Evolutionary conservation across 2,797 vertebrate species (phyloP).

Genomic region (Crax fasciolata): DNA sequence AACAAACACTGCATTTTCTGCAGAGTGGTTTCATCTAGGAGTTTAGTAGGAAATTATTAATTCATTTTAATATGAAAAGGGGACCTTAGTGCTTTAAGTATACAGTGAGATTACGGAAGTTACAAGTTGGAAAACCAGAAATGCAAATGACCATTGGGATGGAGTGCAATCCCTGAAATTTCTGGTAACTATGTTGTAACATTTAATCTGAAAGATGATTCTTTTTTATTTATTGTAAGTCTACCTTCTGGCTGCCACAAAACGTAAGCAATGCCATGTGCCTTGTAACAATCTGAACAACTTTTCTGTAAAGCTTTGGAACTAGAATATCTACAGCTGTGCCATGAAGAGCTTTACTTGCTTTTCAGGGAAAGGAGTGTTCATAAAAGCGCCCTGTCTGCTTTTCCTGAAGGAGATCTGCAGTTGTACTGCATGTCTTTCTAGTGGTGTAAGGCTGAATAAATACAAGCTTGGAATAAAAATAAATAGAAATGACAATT

Average conservation of each 20-base stretch:
- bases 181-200: neutral
- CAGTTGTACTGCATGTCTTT: neutral
- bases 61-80: neutral
- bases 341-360: neutral
- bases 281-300: neutral
- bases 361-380: neutral
- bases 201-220: neutral
- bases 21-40: neutral
- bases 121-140: neutral
- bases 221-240: neutral
- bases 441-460: neutral
- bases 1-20: fast-evolving
- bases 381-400: neutral
- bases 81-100: neutral
- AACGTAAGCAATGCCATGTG: neutral
- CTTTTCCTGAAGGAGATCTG: neutral
- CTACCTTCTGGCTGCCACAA: neutral
- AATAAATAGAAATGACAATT: neutral
- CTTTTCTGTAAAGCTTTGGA: neutral
- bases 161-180: neutral
- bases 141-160: fast-evolving
- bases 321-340: neutral
- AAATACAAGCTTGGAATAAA: neutral
- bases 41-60: neutral
- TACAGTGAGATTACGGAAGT: neutral